Conservation (phyloP, 2,888 invertebrate genomes). For the Temnothorax rugatulus region DNA sequence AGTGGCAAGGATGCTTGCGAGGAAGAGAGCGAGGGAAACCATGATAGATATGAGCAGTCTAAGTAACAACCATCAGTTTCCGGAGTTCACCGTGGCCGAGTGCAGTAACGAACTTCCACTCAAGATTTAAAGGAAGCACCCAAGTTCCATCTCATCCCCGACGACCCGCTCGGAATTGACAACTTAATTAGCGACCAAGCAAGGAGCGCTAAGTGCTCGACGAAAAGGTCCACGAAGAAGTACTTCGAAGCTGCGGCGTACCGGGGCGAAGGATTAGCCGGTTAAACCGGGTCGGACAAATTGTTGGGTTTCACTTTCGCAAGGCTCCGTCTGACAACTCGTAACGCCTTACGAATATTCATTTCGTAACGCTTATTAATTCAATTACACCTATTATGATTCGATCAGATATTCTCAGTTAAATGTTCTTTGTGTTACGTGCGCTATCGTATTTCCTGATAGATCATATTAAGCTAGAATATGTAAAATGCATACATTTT, state of each 20-base stretch:
- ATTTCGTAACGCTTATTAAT: slow-evolving; percentile 52
- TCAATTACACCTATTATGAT: slow-evolving; percentile 37
- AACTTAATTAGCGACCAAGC: slow-evolving; percentile 79
- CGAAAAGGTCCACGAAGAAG: slow-evolving; percentile 58
- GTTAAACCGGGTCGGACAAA: slow-evolving; percentile 60
- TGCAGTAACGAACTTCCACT: slow-evolving; percentile 78
- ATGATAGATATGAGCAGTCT: slow-evolving; percentile 82
- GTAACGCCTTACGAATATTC: slow-evolving; percentile 51
- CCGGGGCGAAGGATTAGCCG: slow-evolving; percentile 52
- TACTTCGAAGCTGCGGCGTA: slow-evolving; percentile 39
- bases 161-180: slow-evolving; percentile 72
- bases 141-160: slow-evolving; percentile 59
- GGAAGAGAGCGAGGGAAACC: slow-evolving; percentile 61
- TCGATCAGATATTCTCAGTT: slow-evolving; percentile 36
- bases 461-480: not conserved
- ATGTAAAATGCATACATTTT: slow-evolving; percentile 17
- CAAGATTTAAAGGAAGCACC: slow-evolving; percentile 78
- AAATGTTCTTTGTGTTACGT: slow-evolving; percentile 10
- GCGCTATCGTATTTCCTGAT: slow-evolving; percentile 23
- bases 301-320: slow-evolving; percentile 60
- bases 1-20: slow-evolving; percentile 32
- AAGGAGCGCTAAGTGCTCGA: slow-evolving; percentile 64
- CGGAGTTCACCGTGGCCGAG: slow-evolving; percentile 77
- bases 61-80: slow-evolving; percentile 82
- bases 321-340: slow-evolving; percentile 45